phyloP scores from a whole-genome alignment of 2,113 vertebrate species.

The Glaucomys volans region DNA sequence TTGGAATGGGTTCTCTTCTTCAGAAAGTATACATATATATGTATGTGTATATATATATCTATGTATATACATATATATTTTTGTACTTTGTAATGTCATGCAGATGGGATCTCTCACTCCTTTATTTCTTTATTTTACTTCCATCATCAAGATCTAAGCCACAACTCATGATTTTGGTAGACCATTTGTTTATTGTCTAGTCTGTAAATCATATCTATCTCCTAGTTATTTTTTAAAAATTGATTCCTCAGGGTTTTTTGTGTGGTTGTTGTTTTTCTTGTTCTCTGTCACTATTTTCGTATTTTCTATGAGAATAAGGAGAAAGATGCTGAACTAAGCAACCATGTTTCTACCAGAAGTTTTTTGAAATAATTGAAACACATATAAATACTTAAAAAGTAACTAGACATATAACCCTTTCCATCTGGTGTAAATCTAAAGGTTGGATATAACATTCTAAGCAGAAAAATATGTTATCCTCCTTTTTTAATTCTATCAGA shows the following conservation, averaged over 20 bases:
- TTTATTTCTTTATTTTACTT: not conserved
- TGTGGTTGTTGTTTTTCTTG: not conserved
- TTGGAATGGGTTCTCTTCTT: rapidly evolving
- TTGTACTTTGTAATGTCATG: not conserved
- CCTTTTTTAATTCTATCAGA: not conserved
- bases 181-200: not conserved
- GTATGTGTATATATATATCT: too few relatives aligned
- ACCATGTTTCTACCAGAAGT: not conserved
- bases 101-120: not conserved
- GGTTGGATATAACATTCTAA: not conserved
- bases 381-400: constrained; percentile 27
- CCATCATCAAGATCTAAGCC: not conserved
- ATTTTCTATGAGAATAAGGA: not conserved
- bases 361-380: constrained; percentile 37
- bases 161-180: not conserved
- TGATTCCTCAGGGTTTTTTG: not conserved
- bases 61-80: too few relatives aligned
- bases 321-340: not conserved
- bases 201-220: not conserved
- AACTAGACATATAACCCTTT: not conserved
- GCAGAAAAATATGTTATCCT: not conserved
- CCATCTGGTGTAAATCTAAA: not conserved
- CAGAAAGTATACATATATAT: too few relatives aligned
- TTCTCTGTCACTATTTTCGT: not conserved
- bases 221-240: not conserved